Evolutionary conservation across 2,888 invertebrate species (phyloP).

Genomic region (Nomada ruficornis): DNA sequence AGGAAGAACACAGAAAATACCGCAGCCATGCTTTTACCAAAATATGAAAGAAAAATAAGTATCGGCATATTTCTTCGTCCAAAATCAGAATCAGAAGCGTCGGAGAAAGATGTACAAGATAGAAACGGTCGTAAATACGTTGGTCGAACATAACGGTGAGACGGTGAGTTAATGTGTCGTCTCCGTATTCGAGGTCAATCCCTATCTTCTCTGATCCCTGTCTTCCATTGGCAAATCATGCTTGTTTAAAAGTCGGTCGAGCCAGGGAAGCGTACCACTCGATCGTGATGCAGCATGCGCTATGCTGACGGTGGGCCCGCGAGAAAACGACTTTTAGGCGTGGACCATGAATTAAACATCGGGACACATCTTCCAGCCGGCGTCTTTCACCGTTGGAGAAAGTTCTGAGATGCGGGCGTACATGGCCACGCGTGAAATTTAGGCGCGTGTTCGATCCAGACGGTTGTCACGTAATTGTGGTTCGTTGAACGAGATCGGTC

Average conservation of each 20-base stretch:
- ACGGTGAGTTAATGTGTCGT: slow-evolving; percentile 22
- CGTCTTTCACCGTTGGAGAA: slow-evolving; percentile 75
- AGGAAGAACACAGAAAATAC: too few relatives aligned
- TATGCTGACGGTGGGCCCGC: slow-evolving; percentile 36
- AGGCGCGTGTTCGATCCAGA: slow-evolving; percentile 16
- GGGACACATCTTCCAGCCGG: slow-evolving; percentile 69
- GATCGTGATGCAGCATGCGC: slow-evolving; percentile 56
- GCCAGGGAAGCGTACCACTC: background rate
- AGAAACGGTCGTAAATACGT: slow-evolving; percentile 18
- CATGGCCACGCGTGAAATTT: slow-evolving; percentile 19
- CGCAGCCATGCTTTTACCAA: background rate
- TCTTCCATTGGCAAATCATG: slow-evolving; percentile 28
- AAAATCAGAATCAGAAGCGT: too few relatives aligned
- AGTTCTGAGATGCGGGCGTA: slow-evolving; percentile 68
- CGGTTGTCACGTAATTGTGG: slow-evolving; percentile 8
- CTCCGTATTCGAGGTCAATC: slow-evolving; percentile 35
- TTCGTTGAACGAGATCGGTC: background rate
- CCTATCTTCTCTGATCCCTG: slow-evolving; percentile 11
- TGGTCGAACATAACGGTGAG: slow-evolving; percentile 25
- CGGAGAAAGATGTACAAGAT: background rate
- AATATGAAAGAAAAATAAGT: background rate
- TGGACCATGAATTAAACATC: slow-evolving; percentile 82
- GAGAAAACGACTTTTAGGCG: slow-evolving; percentile 75
- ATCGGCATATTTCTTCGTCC: too few relatives aligned
- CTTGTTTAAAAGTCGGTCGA: slow-evolving; percentile 42